Base-by-base conservation (phyloP, 2,888 invertebrate genomes). In the Sarcophaga carnaria region DNA sequence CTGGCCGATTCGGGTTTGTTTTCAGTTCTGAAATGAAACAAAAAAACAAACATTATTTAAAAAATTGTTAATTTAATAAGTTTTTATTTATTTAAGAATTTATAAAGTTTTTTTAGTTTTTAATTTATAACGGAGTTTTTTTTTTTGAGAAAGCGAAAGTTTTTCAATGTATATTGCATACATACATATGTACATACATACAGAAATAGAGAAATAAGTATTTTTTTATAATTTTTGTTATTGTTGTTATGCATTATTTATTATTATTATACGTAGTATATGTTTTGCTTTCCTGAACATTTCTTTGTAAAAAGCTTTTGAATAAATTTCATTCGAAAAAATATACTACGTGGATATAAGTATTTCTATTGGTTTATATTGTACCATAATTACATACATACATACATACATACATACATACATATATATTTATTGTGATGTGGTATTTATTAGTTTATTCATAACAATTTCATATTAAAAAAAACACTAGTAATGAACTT, bases 1-100 rank as follows among this genome's bases (percentile, higher is more conserved):
- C 91, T 92, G 82, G 93, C 92, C 87, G 92, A 90, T 90, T 92
- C 91, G 75, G 90, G 90, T 88, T 90, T 91, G 79, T 86, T 90
- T 47, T 92, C 92, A 90, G 91, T 92, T 91, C 93, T 93, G 89
- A 25, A 91, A 88, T 22, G 17, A 62, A 54, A 74, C 60, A 47
- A 70, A 2, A 47, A 27, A 74, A 37, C 6, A n/a, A 49, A 37
- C 8, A 27, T 17, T 17, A 49, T 49, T 49, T 12, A 49, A 54
- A 14, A 14, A 14, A 14, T 54, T 54, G 17, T 54, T 54, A 54
- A 20, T n/a, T 71, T 54, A 22, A 8, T 60, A 8, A 11, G 17
- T 20, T 60, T 54, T 11, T 17, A 37, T 75, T 49, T 54, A 27
- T 14, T 12, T 59, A 64, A 79, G 22, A 70, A 62, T 10, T 12